These are phyloP conservation scores for Danaus chrysippus DNA, from an alignment of 2,888 invertebrate species.

Conservation along the genomic window DNA sequence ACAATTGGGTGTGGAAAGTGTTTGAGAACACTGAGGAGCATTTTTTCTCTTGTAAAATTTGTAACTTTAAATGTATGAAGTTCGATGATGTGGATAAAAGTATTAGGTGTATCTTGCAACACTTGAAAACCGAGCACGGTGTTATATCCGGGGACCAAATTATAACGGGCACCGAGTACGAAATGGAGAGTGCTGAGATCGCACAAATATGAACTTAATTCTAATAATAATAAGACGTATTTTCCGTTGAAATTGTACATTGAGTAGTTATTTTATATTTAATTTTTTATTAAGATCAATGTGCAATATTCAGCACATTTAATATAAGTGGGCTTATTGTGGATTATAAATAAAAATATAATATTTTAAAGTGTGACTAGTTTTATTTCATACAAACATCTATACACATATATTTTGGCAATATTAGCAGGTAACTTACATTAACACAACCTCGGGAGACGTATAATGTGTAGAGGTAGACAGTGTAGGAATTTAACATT, in stretches of 20 bases:
- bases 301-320: constrained; percentile 14
- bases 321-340: constrained; percentile 5
- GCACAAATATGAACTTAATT: constrained; percentile 11
- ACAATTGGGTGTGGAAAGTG: constrained; percentile 70
- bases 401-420: constrained; percentile 67
- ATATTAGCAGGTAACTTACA: constrained; percentile 41
- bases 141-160: constrained; percentile 69
- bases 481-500: constrained; percentile 15
- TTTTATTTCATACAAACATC: constrained; percentile 66
- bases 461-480: constrained; percentile 29
- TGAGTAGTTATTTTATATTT: neutral
- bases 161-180: constrained; percentile 57
- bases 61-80: constrained; percentile 55
- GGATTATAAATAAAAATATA: constrained; percentile 26
- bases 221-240: neutral
- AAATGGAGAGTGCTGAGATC: constrained; percentile 19
- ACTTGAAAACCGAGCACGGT: constrained; percentile 60
- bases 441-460: constrained; percentile 41
- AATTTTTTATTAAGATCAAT: constrained; percentile 17
- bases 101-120: constrained; percentile 49
- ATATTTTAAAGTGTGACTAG: constrained; percentile 54
- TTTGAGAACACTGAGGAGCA: constrained; percentile 52
- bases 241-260: neutral
- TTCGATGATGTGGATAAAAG: constrained; percentile 46
- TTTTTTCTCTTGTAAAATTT: constrained; percentile 66